Evolutionary conservation across 2,113 vertebrate species (phyloP), one percentile per base, ranked within the genome.

Genomic region (Sterrhoptilus dennistouni): DNA sequence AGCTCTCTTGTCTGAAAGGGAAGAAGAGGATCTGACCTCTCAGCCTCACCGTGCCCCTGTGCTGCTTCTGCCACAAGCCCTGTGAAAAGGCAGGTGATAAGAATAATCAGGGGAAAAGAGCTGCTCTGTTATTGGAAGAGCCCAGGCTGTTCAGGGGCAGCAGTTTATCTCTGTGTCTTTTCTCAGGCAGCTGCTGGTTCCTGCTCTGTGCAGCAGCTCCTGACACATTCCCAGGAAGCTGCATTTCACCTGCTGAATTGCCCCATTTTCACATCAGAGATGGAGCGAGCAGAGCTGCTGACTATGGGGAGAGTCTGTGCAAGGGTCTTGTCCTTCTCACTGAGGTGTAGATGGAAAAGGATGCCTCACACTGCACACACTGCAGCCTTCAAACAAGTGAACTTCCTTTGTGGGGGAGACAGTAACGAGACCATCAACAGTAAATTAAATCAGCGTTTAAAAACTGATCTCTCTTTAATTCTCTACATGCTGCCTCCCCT

Each of bases 21-120:
- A 75, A 81, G 74, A 80, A 52, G 47, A 84, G 10, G 28, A 52
- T 52, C 42, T 94, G 89, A 83, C 84, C 88, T 44, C 18, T 11
- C 24, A 86, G 45, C 40, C 36, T 60, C 38, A 35, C 45, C 24
- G 23, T 66, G 88, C 49, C 66, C 59, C 49, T 63, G 38, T 28
- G 63, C 56, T 65, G 49, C 76, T 76, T 53, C 75, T 78, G 63
- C 9, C 29, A 16, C 2, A 52, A 87, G 6, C 69, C 14, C 42
- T 81, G 42, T 89, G 84, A 59, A 93, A 92, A 81, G 38, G 44
- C 54, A 87, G 61, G 36, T 31, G 79, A 82, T 85, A 45, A 81
- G 81, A 86, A 93, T 47, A 79, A 95, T 53, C 68, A 70, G 57
- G 33, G 65, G 72, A 19, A 93, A 96, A 93, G 20, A 93, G 49